These are phyloP conservation scores for Deilephila elpenor DNA, from an alignment of 2,888 invertebrate genomes.

Conservation along the genomic window DNA sequence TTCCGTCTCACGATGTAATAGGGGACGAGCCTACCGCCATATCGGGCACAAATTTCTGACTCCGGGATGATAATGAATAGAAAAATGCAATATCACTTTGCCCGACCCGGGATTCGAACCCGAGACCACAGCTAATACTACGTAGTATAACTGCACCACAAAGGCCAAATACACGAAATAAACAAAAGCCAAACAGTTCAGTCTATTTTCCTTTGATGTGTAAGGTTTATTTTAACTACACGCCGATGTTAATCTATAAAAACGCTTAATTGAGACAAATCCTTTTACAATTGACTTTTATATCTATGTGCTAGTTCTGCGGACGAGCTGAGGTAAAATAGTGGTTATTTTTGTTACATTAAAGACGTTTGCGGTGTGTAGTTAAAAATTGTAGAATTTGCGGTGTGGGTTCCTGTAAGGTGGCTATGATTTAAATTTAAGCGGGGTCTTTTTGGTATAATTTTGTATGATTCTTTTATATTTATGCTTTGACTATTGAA, in stretches of 20 bases:
- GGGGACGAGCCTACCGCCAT: too few relatives aligned
- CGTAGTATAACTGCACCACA: too few relatives aligned
- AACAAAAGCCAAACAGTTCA: background rate
- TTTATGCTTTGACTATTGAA: too few relatives aligned
- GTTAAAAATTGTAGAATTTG: conserved; percentile 10
- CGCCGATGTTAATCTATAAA: conserved; percentile 29
- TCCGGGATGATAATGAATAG: too few relatives aligned
- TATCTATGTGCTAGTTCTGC: conserved; percentile 20
- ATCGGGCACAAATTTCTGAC: too few relatives aligned
- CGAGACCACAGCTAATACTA: too few relatives aligned
- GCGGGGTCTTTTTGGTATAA: background rate
- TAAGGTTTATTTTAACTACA: conserved; percentile 2
- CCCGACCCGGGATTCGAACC: too few relatives aligned
- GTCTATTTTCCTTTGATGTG: conserved; percentile 9
- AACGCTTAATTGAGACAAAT: conserved; percentile 43
- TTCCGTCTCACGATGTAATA: too few relatives aligned
- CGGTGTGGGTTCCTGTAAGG: conserved; percentile 5
- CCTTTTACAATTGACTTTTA: conserved; percentile 32
- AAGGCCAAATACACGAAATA: background rate
- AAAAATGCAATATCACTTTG: too few relatives aligned
- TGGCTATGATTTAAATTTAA: background rate
- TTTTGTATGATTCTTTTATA: background rate
- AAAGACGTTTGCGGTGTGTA: background rate
- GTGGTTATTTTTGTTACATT: background rate
- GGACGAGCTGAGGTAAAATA: background rate